phyloP scores from a whole-genome alignment of 2,888 invertebrate species.

The Zootermopsis nevadensis region DNA sequence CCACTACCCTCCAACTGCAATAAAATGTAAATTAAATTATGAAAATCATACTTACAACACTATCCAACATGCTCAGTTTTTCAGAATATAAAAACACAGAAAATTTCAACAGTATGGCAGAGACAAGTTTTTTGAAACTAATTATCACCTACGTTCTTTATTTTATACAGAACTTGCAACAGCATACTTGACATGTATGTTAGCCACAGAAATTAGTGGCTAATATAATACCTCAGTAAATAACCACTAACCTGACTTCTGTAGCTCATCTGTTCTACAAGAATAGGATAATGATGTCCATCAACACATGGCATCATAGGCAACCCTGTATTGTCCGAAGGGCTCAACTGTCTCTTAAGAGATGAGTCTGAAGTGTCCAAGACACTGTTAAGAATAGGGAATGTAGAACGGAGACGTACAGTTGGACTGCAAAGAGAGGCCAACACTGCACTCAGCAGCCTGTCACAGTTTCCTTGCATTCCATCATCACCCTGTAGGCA shows the following conservation, averaged over 20 bases:
- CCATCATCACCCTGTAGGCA: neutral
- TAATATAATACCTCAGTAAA: too few species aligned
- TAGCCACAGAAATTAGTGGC: too few species aligned
- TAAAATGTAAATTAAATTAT: neutral
- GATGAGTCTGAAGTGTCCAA: slow-evolving; percentile 64
- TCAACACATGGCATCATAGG: slow-evolving; percentile 76
- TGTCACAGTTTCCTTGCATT: slow-evolving; percentile 60
- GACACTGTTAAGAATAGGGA: slow-evolving; percentile 73
- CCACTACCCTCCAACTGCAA: slow-evolving; percentile 62
- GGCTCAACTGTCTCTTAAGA: slow-evolving; percentile 70
- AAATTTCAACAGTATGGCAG: too few species aligned
- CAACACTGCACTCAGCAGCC: slow-evolving; percentile 81
- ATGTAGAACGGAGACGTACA: slow-evolving; percentile 78
- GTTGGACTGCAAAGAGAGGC: slow-evolving; percentile 86
- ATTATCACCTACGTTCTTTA: too few species aligned
- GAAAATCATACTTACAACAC: neutral
- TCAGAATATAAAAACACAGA: too few species aligned
- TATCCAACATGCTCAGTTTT: too few species aligned
- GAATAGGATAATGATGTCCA: slow-evolving; percentile 78
- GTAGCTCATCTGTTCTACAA: slow-evolving; percentile 83
- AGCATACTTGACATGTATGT: too few species aligned
- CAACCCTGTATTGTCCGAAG: slow-evolving; percentile 76
- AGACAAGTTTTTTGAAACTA: too few species aligned
- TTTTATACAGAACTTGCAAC: too few species aligned
- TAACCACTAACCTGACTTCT: slow-evolving; percentile 65